Base-by-base conservation (phyloP, 2,113 vertebrate species). In the Cathartes aura region DNA sequence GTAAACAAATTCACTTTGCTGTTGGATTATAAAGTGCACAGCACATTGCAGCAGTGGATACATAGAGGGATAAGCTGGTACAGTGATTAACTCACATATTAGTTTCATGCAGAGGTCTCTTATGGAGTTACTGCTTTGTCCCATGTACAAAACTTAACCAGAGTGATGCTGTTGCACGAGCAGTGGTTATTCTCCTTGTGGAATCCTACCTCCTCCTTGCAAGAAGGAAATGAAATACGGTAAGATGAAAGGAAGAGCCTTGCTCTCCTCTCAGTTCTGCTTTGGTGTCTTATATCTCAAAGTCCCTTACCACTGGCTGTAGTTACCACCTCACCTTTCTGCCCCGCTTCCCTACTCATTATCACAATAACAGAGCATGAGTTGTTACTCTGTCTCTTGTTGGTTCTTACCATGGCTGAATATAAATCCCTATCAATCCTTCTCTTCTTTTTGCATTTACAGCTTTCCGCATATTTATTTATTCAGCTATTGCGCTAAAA, bases 141-240 rank as follows among this genome's bases (percentile, higher is more conserved):
- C 18, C 22, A 23, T 3, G 15, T 42, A 59, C 24, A 53, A 56
- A 85, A 43, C 11, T 42, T 50, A 93, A 99, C 98, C 96, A 98
- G 93, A 98, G 18, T 98, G 98, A 68, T 99, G 98, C 52, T 98
- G 98, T 82, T 99, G 98, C 94, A 98, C 96, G 5, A 98, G 98
- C 98, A 98, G 98, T 70, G 97, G 93, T 96, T 99, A 98, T 89
- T 98, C 98, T 48, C 36, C 48, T 55, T 58, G 18, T 74, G 64
- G 13, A 79, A 70, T 78, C 73, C 50, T 70, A 38, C 42, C 50
- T 45, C 9, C 21, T 66, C 16, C 64, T 84, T 72, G 23, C 32
- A 73, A 58, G 45, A 87, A 30, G 19, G 42, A 82, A 90, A 56
- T 52, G 0, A 87, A 81, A 60, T 34, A n/a, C 1, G 3, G 27